Conservation (phyloP, 1,140 invertebrate genomes). For the Drosophila arizonae region DNA sequence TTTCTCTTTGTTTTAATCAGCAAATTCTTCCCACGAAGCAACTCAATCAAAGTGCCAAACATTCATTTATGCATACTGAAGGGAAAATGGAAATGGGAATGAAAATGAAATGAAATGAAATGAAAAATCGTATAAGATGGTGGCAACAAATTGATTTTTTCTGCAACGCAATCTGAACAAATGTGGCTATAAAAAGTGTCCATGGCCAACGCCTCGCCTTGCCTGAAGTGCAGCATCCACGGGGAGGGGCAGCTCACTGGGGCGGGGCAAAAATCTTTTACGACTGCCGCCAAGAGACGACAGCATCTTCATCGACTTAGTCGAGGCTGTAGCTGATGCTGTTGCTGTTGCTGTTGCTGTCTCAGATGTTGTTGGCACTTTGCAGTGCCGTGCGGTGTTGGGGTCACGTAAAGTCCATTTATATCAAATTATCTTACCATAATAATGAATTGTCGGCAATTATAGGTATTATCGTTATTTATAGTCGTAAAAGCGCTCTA, state of each 20-base stretch:
- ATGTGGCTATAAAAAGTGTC: constrained; percentile 70
- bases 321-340: not conserved
- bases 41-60: constrained; percentile 39
- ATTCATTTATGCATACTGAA: constrained; percentile 18
- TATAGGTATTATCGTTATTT: constrained; percentile 83
- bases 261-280: constrained; percentile 38
- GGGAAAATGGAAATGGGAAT: constrained; percentile 5
- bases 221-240: constrained; percentile 29
- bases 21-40: constrained; percentile 34
- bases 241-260: not conserved
- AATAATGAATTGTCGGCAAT: constrained; percentile 82
- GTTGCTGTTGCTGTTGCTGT: constrained; percentile 19
- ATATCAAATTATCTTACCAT: constrained; percentile 82
- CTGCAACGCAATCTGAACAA: constrained; percentile 50
- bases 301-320: constrained; percentile 46
- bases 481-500: constrained; percentile 69
- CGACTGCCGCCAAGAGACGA: constrained; percentile 33
- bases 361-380: constrained; percentile 33
- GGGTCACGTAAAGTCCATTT: constrained; percentile 82
- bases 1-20: constrained; percentile 19
- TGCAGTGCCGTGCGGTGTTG: constrained; percentile 41
- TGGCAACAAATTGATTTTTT: constrained; percentile 69
- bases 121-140: constrained; percentile 33
- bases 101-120: constrained; percentile 7
- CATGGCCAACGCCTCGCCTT: constrained; percentile 44